These are phyloP conservation scores for Uropsilus gracilis DNA, from an alignment of 2,113 vertebrate species.

Conservation along the genomic window DNA sequence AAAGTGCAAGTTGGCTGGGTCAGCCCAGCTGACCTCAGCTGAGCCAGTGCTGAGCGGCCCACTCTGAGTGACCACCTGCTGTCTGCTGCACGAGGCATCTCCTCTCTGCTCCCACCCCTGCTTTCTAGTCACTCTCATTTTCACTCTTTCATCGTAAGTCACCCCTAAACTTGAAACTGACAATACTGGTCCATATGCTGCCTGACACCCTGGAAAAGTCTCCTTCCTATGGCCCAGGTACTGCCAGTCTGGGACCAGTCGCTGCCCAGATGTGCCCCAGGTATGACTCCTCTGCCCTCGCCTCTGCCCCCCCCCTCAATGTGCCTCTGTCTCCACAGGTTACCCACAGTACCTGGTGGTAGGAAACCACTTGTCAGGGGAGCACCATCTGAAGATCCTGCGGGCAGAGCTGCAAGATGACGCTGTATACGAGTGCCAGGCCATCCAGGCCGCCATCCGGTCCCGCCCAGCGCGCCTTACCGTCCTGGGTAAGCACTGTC, in stretches of 20 bases:
- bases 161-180: not conserved
- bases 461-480: constrained; percentile 96
- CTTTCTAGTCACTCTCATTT: too few species aligned
- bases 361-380: constrained; percentile 95
- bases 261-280: not conserved
- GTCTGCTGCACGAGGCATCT: not conserved
- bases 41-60: fast-evolving
- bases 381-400: constrained; percentile 96
- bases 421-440: constrained; percentile 97
- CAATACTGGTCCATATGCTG: not conserved
- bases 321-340: constrained; percentile 84
- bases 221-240: not conserved
- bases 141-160: too few species aligned
- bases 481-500: constrained; percentile 92
- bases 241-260: not conserved
- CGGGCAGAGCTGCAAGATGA: constrained; percentile 96
- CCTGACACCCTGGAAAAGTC: not conserved
- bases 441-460: constrained; percentile 96
- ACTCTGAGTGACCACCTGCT: fast-evolving
- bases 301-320: not conserved
- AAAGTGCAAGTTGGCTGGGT: not conserved
- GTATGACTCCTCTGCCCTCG: fast-evolving
- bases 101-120: not conserved
- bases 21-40: too few species aligned
- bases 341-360: constrained; percentile 97